Conservation (phyloP, 2,888 invertebrate genomes). For the Chloroclystis v-ata region DNA sequence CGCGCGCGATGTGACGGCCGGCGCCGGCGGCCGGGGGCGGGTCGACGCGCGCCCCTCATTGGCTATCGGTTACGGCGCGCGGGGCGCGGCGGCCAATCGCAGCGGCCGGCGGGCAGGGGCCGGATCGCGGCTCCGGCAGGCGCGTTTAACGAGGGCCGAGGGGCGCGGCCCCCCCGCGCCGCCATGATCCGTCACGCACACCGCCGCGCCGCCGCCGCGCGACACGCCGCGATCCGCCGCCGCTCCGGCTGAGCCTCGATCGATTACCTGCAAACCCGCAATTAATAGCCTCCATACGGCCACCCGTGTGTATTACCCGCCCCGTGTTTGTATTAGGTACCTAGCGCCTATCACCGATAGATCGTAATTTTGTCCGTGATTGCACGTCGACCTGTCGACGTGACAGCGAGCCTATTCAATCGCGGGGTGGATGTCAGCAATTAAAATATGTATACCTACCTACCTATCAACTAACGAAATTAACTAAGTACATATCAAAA, state of each 20-base stretch:
- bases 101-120: conserved; percentile 66
- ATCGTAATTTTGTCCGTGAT: conserved; percentile 41
- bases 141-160: conserved; percentile 73
- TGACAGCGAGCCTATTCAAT: conserved; percentile 7
- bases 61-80: conserved; percentile 67
- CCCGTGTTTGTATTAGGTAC: conserved; percentile 55
- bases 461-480: conserved; percentile 2
- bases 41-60: conserved; percentile 53
- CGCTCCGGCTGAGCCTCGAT: conserved; percentile 47
- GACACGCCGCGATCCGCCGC: conserved; percentile 33
- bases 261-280: conserved; percentile 73
- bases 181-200: conserved; percentile 76
- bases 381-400: conserved; percentile 30
- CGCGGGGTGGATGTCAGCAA: conserved; percentile 7
- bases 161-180: conserved; percentile 70
- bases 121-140: conserved; percentile 71
- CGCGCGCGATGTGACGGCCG: conserved; percentile 60
- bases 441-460: no score
- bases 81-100: conserved; percentile 65
- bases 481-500: neutral
- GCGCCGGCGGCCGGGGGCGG: conserved; percentile 44
- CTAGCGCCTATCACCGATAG: conserved; percentile 41
- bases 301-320: conserved; percentile 69
- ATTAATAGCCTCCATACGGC: conserved; percentile 72
- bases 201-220: conserved; percentile 38